Evolutionary conservation across 2,113 vertebrate genomes (phyloP).

Genomic region (Tursiops truncatus): DNA sequence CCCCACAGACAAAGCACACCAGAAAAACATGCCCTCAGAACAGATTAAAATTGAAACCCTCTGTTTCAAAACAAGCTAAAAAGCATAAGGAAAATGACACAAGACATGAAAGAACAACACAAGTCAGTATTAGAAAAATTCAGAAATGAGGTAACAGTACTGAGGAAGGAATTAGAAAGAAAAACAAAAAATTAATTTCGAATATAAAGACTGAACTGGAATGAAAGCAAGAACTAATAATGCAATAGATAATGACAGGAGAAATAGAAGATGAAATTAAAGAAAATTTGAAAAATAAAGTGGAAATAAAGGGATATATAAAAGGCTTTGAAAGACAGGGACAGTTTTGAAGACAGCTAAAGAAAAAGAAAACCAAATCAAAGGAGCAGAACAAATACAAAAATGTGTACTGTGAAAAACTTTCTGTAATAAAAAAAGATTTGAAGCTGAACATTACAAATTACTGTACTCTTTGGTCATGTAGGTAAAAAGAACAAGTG

Average conservation of each 20-base stretch:
- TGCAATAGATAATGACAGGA: neutral
- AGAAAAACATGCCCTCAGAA: neutral
- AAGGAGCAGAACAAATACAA: neutral
- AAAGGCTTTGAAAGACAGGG: neutral
- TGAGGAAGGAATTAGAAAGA: neutral
- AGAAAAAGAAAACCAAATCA: neutral
- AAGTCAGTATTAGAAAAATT: neutral
- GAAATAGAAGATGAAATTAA: neutral
- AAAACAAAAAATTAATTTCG: neutral
- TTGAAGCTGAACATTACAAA: neutral
- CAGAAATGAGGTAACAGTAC: neutral
- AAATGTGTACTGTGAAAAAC: neutral
- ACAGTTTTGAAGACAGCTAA: neutral
- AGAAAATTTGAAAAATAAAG: neutral
- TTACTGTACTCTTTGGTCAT: neutral
- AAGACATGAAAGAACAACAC: neutral
- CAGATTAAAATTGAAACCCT: neutral
- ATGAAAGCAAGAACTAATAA: neutral
- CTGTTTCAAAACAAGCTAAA: neutral
- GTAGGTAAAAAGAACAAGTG: neutral
- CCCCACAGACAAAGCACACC: neutral
- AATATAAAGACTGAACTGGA: neutral
- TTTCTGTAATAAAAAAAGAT: neutral
- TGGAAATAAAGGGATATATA: neutral
- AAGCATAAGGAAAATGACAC: neutral